Percentiles rank a stretch among this genome's conserved stretches.
Evolutionary conservation across 2,888 invertebrate genomes (phyloP).

Genomic region (Watsonalla binaria): DNA sequence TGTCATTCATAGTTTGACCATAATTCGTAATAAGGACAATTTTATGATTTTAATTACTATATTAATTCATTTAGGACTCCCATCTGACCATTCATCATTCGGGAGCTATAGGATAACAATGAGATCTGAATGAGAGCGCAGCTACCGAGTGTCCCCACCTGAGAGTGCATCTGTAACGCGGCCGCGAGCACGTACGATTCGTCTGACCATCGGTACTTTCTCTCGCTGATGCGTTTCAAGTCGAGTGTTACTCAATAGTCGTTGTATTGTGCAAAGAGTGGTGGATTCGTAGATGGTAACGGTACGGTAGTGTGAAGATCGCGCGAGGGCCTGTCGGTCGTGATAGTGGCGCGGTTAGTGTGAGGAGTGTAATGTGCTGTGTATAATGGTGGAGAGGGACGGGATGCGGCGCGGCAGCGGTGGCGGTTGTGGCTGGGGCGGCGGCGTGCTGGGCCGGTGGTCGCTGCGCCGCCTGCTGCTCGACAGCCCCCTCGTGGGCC

Average conservation of each 20-base stretch:
- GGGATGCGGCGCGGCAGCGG: constrained; percentile 66
- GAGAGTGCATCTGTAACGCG: constrained; percentile 52
- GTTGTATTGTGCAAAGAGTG: constrained; percentile 52
- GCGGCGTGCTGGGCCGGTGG: constrained; percentile 77
- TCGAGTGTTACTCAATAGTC: constrained; percentile 52
- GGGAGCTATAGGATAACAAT: constrained; percentile 19
- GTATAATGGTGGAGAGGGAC: constrained; percentile 68
- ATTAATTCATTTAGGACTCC: background rate
- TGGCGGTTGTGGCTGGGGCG: constrained; percentile 67
- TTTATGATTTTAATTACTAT: no score
- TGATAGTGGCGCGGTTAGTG: constrained; percentile 34
- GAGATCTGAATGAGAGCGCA: constrained; percentile 35
- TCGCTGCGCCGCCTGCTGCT: constrained; percentile 84
- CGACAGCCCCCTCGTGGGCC: constrained; percentile 83
- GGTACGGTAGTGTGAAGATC: constrained; percentile 52
- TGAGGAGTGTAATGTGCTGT: constrained; percentile 46
- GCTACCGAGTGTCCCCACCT: constrained; percentile 31
- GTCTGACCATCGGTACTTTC: constrained; percentile 63
- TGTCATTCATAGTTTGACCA: background rate
- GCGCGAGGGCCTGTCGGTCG: constrained; percentile 38
- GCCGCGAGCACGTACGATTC: constrained; percentile 41
- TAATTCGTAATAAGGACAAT: background rate
- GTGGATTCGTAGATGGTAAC: constrained; percentile 43
- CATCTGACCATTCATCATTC: no score
- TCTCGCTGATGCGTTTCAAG: constrained; percentile 62